These are phyloP conservation scores for Drusus annulatus DNA, from an alignment of 1,140 invertebrate genomes.

Conservation along the genomic window DNA sequence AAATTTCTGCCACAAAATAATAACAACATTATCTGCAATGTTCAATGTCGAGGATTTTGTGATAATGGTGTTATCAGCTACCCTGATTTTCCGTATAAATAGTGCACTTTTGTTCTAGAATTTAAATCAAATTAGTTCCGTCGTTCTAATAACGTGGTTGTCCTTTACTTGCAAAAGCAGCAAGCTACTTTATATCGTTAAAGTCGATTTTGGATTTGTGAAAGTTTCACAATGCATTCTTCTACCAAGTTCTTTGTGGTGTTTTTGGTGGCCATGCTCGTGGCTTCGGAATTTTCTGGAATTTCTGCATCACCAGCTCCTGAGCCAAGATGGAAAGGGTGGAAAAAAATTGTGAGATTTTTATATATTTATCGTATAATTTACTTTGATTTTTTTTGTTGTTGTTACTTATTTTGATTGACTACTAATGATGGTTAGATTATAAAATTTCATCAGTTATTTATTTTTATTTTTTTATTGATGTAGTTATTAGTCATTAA, in stretches of 20 bases:
- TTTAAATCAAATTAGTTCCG: background rate
- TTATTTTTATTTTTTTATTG: too few species aligned
- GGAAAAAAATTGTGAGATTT: conserved; percentile 30
- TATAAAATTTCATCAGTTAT: too few species aligned
- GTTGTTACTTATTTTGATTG: too few species aligned
- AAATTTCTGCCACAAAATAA: background rate
- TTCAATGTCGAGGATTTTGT: background rate
- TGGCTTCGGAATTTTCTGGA: conserved; percentile 28
- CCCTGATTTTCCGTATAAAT: background rate
- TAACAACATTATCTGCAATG: background rate
- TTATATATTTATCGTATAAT: too few species aligned
- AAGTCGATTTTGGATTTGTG: too few species aligned
- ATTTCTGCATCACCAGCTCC: conserved; percentile 2
- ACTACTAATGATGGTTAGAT: too few species aligned
- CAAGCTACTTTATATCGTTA: too few species aligned
- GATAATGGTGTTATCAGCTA: background rate
- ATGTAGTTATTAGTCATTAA: too few species aligned
- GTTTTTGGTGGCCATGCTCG: conserved; percentile 19
- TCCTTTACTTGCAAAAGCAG: background rate
- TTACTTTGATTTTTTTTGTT: too few species aligned
- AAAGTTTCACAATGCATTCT: too few species aligned
- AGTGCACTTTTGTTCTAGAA: background rate
- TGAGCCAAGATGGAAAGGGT: conserved; percentile 45
- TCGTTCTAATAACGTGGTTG: background rate
- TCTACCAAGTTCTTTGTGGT: too few species aligned